Base-by-base conservation (phyloP, 2,888 invertebrate genomes). In the Microchrysa polita region DNA sequence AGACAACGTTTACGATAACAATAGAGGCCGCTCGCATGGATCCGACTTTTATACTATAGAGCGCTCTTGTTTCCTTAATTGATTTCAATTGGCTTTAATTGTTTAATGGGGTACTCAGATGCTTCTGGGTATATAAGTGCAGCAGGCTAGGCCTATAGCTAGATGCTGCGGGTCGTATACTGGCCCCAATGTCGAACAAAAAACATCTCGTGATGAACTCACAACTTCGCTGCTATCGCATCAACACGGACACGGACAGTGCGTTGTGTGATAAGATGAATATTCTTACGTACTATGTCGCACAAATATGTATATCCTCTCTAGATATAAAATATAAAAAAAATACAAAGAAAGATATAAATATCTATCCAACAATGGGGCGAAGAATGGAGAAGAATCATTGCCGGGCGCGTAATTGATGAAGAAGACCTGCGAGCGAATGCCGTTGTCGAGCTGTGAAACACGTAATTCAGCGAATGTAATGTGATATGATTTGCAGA, bases 21-120 rank as follows among this genome's bases (percentile, higher is more conserved):
- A 65, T 65, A 65, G 65, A 44, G 42, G 23, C 12, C 65, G 65
- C 53, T 57, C 40, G 40, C 55, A 40, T 55, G 55, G 14, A 57
- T 14, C 69, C 55, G 69, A 69, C 69, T 69, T 69, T 57, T 69
- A 69, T 69, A 72, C 73, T 55, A 53, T 61, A 73, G 74, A 72
- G 69, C 67, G 74, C 76, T 73, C 27, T 34, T 34, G 27, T 73
- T 73, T 20, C 78, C 76, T 78, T 78, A 78, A 78, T 78, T 78
- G 78, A 78, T 77, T 78, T 78, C 78, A 78, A 78, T 78, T 78
- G 78, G 76, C 75, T 78, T 78, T 78, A 78, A 78, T 78, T 78
- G 76, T 76, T 78, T 78, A 78, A 78, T 78, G 77, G 78, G 77
- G 75, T 75, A 76, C 76, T 74, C 74, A 74, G 76, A 73, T 76